These are phyloP conservation scores for Pachypsylla venusta DNA, from an alignment of 1,140 invertebrate species.

Conservation along the genomic window DNA sequence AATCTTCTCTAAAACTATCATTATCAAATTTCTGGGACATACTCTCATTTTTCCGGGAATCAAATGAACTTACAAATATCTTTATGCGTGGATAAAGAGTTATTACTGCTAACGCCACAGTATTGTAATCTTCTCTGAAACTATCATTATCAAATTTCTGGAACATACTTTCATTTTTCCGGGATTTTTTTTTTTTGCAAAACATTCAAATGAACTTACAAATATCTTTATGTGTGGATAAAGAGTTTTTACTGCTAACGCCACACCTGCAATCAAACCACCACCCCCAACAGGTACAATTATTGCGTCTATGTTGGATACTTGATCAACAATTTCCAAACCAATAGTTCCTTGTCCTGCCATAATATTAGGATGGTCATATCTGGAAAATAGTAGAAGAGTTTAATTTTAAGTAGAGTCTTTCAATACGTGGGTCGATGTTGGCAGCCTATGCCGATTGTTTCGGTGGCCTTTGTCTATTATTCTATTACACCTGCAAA, in stretches of 20 bases:
- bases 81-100: conserved; percentile 59
- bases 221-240: conserved; percentile 60
- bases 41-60: too few relatives aligned
- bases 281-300: conserved; percentile 79
- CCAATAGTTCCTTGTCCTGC: conserved; percentile 87
- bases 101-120: conserved; percentile 71
- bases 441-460: too few relatives aligned
- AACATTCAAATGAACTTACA: too few relatives aligned
- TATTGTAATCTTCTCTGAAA: background rate
- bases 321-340: conserved; percentile 77
- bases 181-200: too few relatives aligned
- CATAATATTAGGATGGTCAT: conserved; percentile 85
- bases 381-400: conserved; percentile 40
- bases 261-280: conserved; percentile 74
- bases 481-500: too few relatives aligned
- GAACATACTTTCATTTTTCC: too few relatives aligned
- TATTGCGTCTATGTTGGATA: conserved; percentile 55
- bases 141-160: too few relatives aligned
- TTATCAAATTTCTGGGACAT: too few relatives aligned
- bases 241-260: conserved; percentile 70
- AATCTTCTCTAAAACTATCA: too few relatives aligned
- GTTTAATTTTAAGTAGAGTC: background rate
- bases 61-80: conserved; percentile 46
- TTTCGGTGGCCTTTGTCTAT: too few relatives aligned
- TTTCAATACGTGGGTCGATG: background rate